Base-by-base conservation (phyloP, 2,113 vertebrate species). In the Pyxicephalus adspersus region DNA sequence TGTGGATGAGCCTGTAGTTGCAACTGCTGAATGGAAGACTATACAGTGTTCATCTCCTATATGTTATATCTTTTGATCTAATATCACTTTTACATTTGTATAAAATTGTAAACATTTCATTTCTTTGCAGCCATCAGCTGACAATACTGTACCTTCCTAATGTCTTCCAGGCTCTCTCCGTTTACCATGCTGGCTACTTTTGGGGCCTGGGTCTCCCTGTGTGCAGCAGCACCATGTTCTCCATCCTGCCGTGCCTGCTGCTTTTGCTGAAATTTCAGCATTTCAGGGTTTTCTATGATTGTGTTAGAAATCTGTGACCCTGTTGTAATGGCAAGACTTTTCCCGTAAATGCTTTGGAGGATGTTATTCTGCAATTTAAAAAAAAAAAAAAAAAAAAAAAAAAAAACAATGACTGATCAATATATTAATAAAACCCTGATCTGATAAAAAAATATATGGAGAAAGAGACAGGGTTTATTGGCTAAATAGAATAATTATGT, bases 261-360 rank as follows among this genome's bases (percentile, higher is more conserved):
- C 0, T 89, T 89, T 84, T 92, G 90, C 58, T 99, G 98, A 86
- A 98, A 98, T 84, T 98, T 98, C 22, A 99, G 94, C 95, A 99
- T 98, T 91, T 98, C 98, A 0, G 98, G 97, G 81, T 98, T 98
- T 90, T 99, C 98, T 3, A 99, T 99, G 83, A 99, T 95, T 64
- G 97, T 98, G 83, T 95, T 96, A 83, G 96, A 95, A 20, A 99
- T 90, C 88, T 99, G 97, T 3, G 95, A 90, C 86, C 97, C 97
- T 0, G 95, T 96, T 89, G 97, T 98, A 71, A 99, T 97, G 1
- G 97, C 97, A 81, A 99, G 91, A 81, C 97, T 99, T 88, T 99
- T 99, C 0, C 98, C 98, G 23, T 99, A 99, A 61, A 97, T 99
- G 87, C 96, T 98, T 86, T 97, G 96, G 83, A 98, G 97, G 86